Percentiles rank a stretch among this genome's conserved stretches.
Conservation (phyloP, 2,888 invertebrate genomes). For the Apotomis betuletana region DNA sequence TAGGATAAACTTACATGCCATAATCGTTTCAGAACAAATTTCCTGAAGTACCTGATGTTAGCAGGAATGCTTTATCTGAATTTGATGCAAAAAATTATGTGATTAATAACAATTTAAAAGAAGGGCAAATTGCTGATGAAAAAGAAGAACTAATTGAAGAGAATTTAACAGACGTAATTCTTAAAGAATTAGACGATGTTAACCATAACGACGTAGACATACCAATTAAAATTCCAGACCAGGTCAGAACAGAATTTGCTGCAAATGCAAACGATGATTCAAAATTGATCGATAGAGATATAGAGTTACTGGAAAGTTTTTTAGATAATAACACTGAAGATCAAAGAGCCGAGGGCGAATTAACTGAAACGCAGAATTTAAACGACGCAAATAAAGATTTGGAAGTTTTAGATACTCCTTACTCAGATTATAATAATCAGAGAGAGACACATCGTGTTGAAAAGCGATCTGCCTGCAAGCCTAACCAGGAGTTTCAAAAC, state of each 20-base stretch:
- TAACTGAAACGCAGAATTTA: neutral
- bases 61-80: slow-evolving; percentile 9
- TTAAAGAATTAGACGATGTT: slow-evolving; percentile 18
- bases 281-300: neutral
- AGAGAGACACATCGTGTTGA: slow-evolving; percentile 44
- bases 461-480: slow-evolving; percentile 71
- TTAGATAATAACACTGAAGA: neutral
- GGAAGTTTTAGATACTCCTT: slow-evolving; percentile 8
- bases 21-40: slow-evolving; percentile 16
- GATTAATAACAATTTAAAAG: neutral
- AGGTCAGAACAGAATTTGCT: neutral
- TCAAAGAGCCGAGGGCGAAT: neutral
- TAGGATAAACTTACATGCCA: neutral
- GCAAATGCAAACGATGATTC: neutral
- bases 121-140: neutral
- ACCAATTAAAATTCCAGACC: neutral
- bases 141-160: slow-evolving; percentile 6
- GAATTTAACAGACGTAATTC: slow-evolving; percentile 2
- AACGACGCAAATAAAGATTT: neutral
- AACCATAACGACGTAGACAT: slow-evolving; percentile 15
- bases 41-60: neutral
- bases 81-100: neutral
- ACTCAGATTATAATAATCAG: neutral
- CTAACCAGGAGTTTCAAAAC: slow-evolving; percentile 72
- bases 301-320: slow-evolving; percentile 13